phyloP scores from a whole-genome alignment of 2,888 invertebrate species.

The Phalangium opilio region DNA sequence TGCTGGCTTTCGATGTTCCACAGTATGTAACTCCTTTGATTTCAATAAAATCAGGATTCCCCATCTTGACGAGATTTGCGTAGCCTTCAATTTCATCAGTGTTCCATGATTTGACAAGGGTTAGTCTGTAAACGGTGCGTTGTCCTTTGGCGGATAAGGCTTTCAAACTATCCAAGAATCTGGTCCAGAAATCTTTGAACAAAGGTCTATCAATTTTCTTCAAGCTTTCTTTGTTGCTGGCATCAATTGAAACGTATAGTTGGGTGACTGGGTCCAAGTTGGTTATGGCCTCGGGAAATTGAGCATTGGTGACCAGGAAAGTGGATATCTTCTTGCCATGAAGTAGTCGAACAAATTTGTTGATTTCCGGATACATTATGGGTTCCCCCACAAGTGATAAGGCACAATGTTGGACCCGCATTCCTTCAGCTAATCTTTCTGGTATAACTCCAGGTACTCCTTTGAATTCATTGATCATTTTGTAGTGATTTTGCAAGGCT shows the following conservation, averaged over 20 bases:
- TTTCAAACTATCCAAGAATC: constrained; percentile 38
- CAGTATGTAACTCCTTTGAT: constrained; percentile 45
- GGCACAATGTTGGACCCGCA: constrained; percentile 39
- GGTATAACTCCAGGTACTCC: constrained; percentile 41
- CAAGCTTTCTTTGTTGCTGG: constrained; percentile 39
- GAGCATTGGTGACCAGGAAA: constrained; percentile 44
- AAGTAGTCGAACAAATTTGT: constrained; percentile 35
- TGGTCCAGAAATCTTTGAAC: constrained; percentile 42
- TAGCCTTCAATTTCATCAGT: constrained; percentile 40
- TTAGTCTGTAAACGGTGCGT: constrained; percentile 42
- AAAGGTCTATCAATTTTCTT: constrained; percentile 43
- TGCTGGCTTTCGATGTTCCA: constrained; percentile 37
- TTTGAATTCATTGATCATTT: constrained; percentile 38
- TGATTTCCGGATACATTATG: constrained; percentile 45
- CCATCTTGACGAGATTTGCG: constrained; percentile 37
- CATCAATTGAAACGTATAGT: constrained; percentile 43
- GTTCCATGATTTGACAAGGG: constrained; percentile 42
- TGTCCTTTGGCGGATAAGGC: constrained; percentile 39
- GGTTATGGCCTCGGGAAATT: constrained; percentile 42
- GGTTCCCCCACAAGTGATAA: constrained; percentile 44
- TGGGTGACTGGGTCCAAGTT: constrained; percentile 40
- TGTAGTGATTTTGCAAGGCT: constrained; percentile 38
- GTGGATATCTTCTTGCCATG: constrained; percentile 38
- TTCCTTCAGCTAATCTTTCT: constrained; percentile 37
- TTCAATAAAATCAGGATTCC: constrained; percentile 43